Base-by-base conservation (phyloP, 2,113 vertebrate species). In the Sander vitreus region DNA sequence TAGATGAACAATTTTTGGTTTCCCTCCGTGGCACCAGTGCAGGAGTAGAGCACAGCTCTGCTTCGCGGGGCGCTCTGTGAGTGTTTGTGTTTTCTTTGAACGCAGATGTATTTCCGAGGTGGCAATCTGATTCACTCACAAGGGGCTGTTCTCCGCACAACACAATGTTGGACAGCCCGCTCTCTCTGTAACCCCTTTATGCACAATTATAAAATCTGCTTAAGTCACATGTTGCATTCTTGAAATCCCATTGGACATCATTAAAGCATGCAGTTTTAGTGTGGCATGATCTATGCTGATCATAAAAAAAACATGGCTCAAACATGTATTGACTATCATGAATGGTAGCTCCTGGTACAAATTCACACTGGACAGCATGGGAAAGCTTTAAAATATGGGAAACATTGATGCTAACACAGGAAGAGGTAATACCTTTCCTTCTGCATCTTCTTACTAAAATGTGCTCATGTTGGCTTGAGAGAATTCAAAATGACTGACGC, bases 321-420 rank as follows among this genome's bases (percentile, higher is more conserved):
- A 36, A 27, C 57, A 67, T 74, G 27, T 51, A 10, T 23, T 51
- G 3, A 65, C 39, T 58, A 51, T 68, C 59, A 74, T 70, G 70
- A 66, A 10, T 48, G 76, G 67, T 47, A 65, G 65, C 45, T 70
- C 65, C 71, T 76, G 79, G 78, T 83, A 69, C 71, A 70, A 50
- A 57, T 66, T 47, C 48, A 33, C 23, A 9, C 18, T 66, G 58
- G 50, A 68, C 69, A 65, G 77, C 76, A 81, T 74, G 78, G 84
- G 84, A 90, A 85, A 68, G 59, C 69, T 86, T 81, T 75, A 67
- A 75, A 89, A 87, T 66, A 59, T 86, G 84, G 81, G 85, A 93
- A 91, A 89, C 84, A 87, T 45, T 89, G 85, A 93, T 88, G 87
- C 84, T 72, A 85, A 86, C 88, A 80, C 85, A 89, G 91, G 89